These are phyloP conservation scores for Hesperophylax magnus DNA, from an alignment of 1,140 invertebrate genomes.

Conservation along the genomic window DNA sequence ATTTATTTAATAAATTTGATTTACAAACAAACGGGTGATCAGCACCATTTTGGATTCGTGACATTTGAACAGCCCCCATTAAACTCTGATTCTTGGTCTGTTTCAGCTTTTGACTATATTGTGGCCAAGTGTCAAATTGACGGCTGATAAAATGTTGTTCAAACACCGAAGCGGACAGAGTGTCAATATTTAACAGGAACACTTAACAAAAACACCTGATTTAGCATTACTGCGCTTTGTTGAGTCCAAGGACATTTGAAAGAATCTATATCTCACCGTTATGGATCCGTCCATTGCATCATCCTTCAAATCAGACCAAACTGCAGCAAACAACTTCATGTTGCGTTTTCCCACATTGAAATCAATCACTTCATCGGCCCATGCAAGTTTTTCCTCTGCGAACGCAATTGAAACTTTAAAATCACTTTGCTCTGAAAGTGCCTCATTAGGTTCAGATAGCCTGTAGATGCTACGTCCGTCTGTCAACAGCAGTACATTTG, in stretches of 20 bases:
- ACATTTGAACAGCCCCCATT: too few relatives aligned
- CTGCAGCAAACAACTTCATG: conserved; percentile 38
- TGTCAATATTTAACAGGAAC: too few relatives aligned
- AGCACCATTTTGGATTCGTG: too few relatives aligned
- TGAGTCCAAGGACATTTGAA: neutral
- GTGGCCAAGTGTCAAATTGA: too few relatives aligned
- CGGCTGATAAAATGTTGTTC: too few relatives aligned
- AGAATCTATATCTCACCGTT: conserved; percentile 2
- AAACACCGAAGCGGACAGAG: too few relatives aligned
- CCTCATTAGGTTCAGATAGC: neutral
- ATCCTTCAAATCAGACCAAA: conserved; percentile 34
- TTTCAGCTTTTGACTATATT: too few relatives aligned
- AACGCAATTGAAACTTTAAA: neutral
- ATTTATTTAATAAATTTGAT: too few relatives aligned
- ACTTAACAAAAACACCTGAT: too few relatives aligned
- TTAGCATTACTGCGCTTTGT: too few relatives aligned
- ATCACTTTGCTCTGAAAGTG: neutral
- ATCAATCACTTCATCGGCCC: conserved; percentile 43
- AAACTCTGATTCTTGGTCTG: too few relatives aligned
- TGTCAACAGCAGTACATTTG: conserved; percentile 13
- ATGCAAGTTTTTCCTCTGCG: conserved; percentile 30
- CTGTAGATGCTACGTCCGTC: conserved; percentile 20
- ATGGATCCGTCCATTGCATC: conserved; percentile 36
- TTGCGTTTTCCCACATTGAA: conserved; percentile 37
- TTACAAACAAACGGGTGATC: too few relatives aligned